Conservation (phyloP, 2,888 invertebrate species). For the Matsumyia berberina region DNA sequence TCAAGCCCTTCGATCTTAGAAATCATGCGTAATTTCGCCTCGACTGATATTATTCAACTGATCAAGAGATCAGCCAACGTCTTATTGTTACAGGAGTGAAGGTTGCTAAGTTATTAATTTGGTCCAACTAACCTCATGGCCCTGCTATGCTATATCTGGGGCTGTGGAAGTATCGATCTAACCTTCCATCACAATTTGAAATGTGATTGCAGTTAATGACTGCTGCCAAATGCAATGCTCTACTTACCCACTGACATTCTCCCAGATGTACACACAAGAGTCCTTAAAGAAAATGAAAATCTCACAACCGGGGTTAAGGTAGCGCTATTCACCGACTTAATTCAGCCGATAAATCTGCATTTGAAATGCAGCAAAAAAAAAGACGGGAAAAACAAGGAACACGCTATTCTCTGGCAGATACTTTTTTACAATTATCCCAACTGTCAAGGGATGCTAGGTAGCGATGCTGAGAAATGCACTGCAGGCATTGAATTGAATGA, state of each 20-base stretch:
- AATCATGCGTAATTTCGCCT: too few species aligned
- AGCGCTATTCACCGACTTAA: constrained; percentile 36
- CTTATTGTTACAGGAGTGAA: too few species aligned
- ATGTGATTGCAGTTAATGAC: constrained; percentile 47
- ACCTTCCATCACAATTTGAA: constrained; percentile 37
- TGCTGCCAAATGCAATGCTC: constrained; percentile 59
- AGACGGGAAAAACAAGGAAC: constrained; percentile 8
- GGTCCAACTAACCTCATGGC: too few species aligned
- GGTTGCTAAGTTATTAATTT: too few species aligned
- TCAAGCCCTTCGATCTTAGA: too few species aligned
- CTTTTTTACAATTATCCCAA: constrained; percentile 51
- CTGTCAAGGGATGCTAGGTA: constrained; percentile 58
- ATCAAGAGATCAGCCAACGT: too few species aligned
- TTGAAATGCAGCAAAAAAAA: constrained; percentile 49
- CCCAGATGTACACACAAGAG: constrained; percentile 32
- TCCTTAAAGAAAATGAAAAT: constrained; percentile 50
- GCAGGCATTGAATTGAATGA: constrained; percentile 58
- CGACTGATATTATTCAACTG: too few species aligned
- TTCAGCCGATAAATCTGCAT: constrained; percentile 66
- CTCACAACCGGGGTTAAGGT: constrained; percentile 59
- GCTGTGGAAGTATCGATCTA: too few species aligned
- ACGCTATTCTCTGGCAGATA: constrained; percentile 21
- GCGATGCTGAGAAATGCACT: constrained; percentile 38
- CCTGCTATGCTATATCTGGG: too few species aligned
- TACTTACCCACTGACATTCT: constrained; percentile 75